Evolutionary conservation across 2,888 invertebrate genomes (phyloP).

Genomic region (Tetranychus piercei): DNA sequence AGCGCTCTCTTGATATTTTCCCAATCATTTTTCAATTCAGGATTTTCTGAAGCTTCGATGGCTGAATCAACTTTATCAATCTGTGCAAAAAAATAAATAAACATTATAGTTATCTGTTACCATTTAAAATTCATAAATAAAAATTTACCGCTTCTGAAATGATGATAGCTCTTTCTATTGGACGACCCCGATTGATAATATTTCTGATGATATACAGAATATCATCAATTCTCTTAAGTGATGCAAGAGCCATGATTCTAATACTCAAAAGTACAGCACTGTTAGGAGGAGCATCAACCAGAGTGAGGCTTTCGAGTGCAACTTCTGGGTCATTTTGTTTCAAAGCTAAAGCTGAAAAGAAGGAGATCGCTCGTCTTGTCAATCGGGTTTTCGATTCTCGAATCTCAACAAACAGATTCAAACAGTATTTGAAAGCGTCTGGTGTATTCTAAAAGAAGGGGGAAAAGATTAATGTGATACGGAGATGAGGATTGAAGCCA

Average conservation of each 20-base stretch:
- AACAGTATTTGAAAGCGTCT: background rate
- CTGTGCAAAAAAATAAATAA: background rate
- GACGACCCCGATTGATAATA: conserved; percentile 36
- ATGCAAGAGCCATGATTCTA: conserved; percentile 43
- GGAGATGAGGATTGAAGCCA: background rate
- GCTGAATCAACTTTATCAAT: background rate
- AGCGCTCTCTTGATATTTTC: background rate
- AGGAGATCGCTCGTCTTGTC: conserved; percentile 44
- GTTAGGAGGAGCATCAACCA: conserved; percentile 39
- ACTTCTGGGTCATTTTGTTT: conserved; percentile 47
- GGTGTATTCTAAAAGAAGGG: background rate
- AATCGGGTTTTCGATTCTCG: conserved; percentile 41
- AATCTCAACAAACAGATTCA: conserved; percentile 35
- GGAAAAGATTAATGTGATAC: background rate
- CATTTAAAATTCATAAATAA: background rate
- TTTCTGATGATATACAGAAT: conserved; percentile 42
- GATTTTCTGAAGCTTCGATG: background rate
- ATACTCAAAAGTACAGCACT: conserved; percentile 52
- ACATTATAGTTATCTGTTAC: background rate
- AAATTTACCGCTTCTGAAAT: background rate
- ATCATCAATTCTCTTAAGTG: conserved; percentile 46
- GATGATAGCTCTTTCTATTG: conserved; percentile 8
- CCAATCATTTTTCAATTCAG: conserved; percentile 1
- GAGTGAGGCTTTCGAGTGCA: conserved; percentile 46
- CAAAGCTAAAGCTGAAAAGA: conserved; percentile 47